phyloP scores from a whole-genome alignment of 2,888 invertebrate species.

The Cancer borealis region DNA sequence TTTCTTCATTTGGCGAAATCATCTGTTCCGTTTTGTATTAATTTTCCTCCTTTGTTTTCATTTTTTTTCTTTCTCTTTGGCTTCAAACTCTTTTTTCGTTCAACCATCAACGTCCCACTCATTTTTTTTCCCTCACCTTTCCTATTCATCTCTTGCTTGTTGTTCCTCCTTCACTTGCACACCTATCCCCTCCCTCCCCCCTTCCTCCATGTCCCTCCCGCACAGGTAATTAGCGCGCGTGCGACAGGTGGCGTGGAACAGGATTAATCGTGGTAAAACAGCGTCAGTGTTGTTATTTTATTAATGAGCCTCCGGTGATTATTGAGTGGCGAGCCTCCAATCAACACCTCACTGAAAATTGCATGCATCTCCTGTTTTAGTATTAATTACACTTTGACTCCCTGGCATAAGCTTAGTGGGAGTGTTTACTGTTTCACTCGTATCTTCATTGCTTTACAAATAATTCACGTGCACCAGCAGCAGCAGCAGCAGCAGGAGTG shows the following conservation, averaged over 20 bases:
- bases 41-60: not conserved
- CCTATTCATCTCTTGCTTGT: not conserved
- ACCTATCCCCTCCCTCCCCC: not conserved
- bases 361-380: not conserved
- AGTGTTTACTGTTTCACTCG: not conserved
- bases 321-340: not conserved
- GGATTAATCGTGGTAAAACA: not conserved
- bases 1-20: not conserved
- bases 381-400: no score
- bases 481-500: not conserved
- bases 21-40: not conserved
- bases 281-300: not conserved
- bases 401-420: not conserved
- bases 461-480: not conserved
- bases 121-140: not conserved
- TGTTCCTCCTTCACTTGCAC: not conserved
- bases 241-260: not conserved
- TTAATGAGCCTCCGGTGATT: not conserved
- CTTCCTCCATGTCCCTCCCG: not conserved
- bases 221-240: not conserved
- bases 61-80: not conserved
- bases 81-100: not conserved
- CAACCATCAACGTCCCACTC: not conserved
- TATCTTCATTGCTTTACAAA: not conserved
- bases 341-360: not conserved